A percentile compares a stretch with the other conserved stretches of the same genome.
These are phyloP conservation scores for Pseudomugil tenellus DNA, from an alignment of 2,797 vertebrate genomes.

Conservation along the genomic window DNA sequence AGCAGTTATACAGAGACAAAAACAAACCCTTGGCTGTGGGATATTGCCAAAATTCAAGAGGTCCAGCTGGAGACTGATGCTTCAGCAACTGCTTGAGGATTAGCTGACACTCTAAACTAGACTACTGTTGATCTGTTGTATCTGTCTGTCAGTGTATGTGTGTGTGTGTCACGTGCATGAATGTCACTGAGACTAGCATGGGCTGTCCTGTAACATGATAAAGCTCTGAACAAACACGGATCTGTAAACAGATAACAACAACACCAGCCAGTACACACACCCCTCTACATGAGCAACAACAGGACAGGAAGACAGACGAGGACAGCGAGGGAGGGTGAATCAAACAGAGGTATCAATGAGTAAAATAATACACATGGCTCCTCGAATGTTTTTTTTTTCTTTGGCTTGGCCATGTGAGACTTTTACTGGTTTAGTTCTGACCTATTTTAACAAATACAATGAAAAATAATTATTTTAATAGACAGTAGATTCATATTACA, in stretches of 20 bases:
- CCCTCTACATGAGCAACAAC: constrained; percentile 46
- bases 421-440: neutral
- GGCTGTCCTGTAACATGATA: constrained; percentile 67
- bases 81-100: constrained; percentile 57
- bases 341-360: neutral
- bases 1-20: neutral
- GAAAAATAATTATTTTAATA: neutral
- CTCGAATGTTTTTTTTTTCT: neutral
- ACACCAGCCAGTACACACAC: constrained; percentile 37
- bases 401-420: neutral
- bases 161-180: constrained; percentile 23
- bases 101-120: constrained; percentile 50
- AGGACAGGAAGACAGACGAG: constrained; percentile 33
- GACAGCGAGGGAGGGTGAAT: constrained; percentile 3
- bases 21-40: constrained; percentile 6
- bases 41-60: constrained; percentile 15
- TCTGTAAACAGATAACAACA: constrained; percentile 72
- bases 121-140: constrained; percentile 42
- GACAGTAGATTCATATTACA: no score
- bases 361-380: neutral
- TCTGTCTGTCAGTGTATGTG: constrained; percentile 14
- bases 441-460: neutral
- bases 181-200: constrained; percentile 33
- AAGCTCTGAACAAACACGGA: constrained; percentile 64
- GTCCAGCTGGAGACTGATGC: constrained; percentile 48